Conservation (phyloP, 2,113 vertebrate genomes). For the Varanus komodoensis region DNA sequence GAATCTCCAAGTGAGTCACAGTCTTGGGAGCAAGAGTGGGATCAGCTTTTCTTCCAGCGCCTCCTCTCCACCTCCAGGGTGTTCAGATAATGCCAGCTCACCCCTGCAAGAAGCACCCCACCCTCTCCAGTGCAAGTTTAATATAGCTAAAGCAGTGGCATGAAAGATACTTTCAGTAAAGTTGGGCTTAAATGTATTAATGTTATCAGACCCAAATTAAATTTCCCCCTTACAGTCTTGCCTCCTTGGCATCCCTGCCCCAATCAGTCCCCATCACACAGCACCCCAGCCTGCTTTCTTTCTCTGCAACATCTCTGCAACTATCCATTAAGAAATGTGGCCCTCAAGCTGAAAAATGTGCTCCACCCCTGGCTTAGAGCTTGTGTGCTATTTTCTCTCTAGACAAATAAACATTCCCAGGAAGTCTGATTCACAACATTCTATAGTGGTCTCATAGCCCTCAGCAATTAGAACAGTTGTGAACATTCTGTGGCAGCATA, state of each 20-base stretch:
- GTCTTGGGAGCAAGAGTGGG: background rate
- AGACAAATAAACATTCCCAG: background rate
- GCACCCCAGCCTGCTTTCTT: background rate
- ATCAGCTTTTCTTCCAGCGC: background rate
- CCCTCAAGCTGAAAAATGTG: background rate
- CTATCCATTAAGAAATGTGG: too few species aligned
- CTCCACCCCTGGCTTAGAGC: background rate
- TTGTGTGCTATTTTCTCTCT: background rate
- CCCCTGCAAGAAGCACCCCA: background rate
- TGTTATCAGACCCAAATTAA: background rate
- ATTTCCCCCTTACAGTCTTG: background rate
- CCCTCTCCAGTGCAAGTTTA: too few species aligned
- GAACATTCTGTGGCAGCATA: background rate
- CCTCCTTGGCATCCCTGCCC: background rate
- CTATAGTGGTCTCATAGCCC: background rate
- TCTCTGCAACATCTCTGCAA: background rate
- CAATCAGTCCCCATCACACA: background rate
- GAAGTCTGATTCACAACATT: background rate
- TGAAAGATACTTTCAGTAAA: background rate
- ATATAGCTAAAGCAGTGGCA: background rate
- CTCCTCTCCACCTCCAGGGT: background rate
- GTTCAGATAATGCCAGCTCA: background rate
- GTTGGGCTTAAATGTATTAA: background rate
- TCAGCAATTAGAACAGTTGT: background rate
- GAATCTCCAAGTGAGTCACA: constrained; percentile 1